Evolutionary conservation across 2,797 vertebrate genomes (phyloP).

Genomic region (Atherinosoma microstoma): DNA sequence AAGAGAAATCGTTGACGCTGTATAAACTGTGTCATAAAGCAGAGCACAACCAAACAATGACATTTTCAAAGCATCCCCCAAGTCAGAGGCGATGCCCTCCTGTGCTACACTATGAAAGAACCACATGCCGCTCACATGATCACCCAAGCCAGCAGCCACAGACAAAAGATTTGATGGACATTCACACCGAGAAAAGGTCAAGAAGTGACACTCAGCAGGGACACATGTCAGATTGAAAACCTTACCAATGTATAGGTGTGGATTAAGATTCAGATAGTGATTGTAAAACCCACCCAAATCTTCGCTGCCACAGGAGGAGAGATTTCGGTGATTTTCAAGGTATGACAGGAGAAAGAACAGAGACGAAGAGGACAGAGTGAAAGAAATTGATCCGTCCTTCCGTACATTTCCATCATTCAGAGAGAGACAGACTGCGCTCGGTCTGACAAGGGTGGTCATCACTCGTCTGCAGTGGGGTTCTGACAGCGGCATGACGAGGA

Average conservation of each 20-base stretch:
- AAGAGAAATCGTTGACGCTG: constrained; percentile 68
- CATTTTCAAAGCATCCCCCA: constrained; percentile 77
- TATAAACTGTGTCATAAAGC: constrained; percentile 81
- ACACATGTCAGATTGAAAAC: constrained; percentile 60
- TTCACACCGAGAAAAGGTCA: constrained; percentile 65
- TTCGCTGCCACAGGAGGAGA: constrained; percentile 42
- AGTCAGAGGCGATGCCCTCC: constrained; percentile 55
- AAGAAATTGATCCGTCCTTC: constrained; percentile 77
- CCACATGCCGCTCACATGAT: constrained; percentile 57
- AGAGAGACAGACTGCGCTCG: constrained; percentile 70
- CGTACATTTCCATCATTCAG: constrained; percentile 82
- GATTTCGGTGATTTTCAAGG: constrained; percentile 55
- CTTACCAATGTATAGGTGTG: constrained; percentile 45
- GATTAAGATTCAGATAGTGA: constrained; percentile 62
- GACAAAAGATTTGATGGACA: constrained; percentile 70
- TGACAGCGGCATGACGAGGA: constrained; percentile 84
- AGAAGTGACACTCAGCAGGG: constrained; percentile 63
- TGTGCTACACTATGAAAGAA: constrained; percentile 57
- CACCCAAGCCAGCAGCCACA: constrained; percentile 58
- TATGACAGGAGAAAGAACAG: constrained; percentile 57
- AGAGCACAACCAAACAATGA: constrained; percentile 79
- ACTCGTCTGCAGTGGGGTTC: constrained; percentile 74
- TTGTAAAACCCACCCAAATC: constrained; percentile 35
- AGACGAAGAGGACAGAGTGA: constrained; percentile 59
- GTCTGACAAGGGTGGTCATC: constrained; percentile 80